These are phyloP conservation scores for Serinus canaria DNA, from an alignment of 2,113 vertebrate genomes.

Conservation along the genomic window DNA sequence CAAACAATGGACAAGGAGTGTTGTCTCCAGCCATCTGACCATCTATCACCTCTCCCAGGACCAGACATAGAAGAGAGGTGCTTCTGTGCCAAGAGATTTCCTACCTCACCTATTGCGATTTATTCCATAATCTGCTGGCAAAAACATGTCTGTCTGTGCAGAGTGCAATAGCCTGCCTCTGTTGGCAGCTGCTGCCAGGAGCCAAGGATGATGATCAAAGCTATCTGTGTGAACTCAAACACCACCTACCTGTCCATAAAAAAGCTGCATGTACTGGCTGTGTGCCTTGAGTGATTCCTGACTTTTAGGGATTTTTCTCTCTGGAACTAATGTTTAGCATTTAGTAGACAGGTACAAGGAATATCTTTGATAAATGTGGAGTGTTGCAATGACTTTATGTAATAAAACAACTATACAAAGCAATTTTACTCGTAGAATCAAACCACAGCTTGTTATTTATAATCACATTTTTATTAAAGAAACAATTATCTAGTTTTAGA, in stretches of 20 bases:
- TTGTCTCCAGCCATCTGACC: not conserved
- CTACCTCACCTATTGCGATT: not conserved
- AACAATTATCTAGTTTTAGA: not conserved
- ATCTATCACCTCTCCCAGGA: not conserved
- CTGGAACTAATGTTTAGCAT: accelerated
- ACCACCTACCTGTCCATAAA: not conserved
- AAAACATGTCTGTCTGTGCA: not conserved
- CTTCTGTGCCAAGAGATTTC: not conserved
- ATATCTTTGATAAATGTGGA: not conserved
- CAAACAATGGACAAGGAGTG: accelerated
- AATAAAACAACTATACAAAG: not conserved
- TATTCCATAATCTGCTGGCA: not conserved
- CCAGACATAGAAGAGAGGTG: accelerated
- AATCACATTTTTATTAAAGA: not conserved
- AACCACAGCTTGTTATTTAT: not conserved
- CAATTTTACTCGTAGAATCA: not conserved
- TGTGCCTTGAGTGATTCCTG: not conserved
- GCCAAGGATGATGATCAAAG: not conserved
- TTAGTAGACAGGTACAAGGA: not conserved
- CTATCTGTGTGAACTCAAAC: not conserved
- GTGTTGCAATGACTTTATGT: not conserved
- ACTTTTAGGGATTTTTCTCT: not conserved
- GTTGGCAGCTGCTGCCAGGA: not conserved
- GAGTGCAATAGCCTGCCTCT: not conserved
- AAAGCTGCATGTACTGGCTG: not conserved